A percentile compares a stretch with the other conserved stretches of the same genome.
Evolutionary conservation across 2,797 vertebrate genomes (phyloP).

Genomic region (Netta rufina): DNA sequence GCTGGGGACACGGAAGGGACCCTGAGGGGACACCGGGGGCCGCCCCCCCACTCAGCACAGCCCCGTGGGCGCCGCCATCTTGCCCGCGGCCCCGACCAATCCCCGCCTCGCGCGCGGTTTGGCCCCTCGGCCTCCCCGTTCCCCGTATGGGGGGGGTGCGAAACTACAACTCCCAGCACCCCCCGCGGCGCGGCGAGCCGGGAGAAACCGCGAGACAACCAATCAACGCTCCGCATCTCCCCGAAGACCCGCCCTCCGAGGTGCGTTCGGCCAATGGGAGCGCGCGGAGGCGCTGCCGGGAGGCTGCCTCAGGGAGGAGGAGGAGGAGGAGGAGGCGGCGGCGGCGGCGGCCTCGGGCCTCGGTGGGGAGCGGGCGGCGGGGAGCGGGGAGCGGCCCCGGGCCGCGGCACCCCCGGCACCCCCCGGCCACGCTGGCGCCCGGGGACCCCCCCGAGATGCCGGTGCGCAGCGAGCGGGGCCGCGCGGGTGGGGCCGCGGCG

Average conservation of each 20-base stretch:
- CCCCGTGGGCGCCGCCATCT: slow-evolving; percentile 50
- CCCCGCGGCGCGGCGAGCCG: accelerated
- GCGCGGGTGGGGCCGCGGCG: slow-evolving; percentile 48
- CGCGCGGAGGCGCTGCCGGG: slow-evolving; percentile 4
- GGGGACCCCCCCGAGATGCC: slow-evolving; percentile 87
- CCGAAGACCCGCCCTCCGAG: background rate
- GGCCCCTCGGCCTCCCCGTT: background rate
- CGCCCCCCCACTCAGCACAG: background rate
- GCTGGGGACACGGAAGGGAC: too few species aligned
- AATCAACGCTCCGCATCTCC: accelerated
- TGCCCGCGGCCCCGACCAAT: slow-evolving; percentile 32
- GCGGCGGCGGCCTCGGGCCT: background rate
- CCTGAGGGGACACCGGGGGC: accelerated
- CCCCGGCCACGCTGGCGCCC: slow-evolving; percentile 75
- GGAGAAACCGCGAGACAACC: background rate
- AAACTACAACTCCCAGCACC: background rate
- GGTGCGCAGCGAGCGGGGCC: slow-evolving; percentile 85
- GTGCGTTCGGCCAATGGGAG: slow-evolving; percentile 3
- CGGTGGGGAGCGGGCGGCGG: background rate
- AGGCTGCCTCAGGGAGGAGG: background rate
- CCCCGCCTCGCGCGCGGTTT: slow-evolving; percentile 14
- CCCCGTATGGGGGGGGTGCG: background rate
- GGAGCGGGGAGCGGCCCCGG: background rate
- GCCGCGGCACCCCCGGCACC: slow-evolving; percentile 34
- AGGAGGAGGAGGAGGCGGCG: background rate